Evolutionary conservation across 2,888 invertebrate species (phyloP).

Genomic region (Chrysolina americana): DNA sequence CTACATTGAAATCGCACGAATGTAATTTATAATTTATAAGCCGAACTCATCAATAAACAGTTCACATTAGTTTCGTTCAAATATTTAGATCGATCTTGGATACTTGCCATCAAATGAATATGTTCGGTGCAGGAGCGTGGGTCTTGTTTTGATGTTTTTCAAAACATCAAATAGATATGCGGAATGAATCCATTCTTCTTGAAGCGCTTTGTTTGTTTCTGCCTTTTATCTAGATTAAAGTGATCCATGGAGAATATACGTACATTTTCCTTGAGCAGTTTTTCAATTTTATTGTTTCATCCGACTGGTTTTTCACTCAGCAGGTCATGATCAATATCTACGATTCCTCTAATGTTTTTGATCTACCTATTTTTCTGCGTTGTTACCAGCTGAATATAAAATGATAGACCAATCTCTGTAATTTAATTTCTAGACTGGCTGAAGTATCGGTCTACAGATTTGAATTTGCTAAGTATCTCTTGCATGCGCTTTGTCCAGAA

Average conservation of each 20-base stretch:
- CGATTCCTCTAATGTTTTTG: too few relatives aligned
- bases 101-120: not conserved
- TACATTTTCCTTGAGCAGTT: not conserved
- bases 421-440: too few relatives aligned
- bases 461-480: too few relatives aligned
- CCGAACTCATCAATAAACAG: slow-evolving; percentile 18
- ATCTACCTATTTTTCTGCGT: too few relatives aligned
- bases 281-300: not conserved
- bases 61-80: slow-evolving; percentile 11
- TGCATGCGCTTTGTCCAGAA: too few relatives aligned
- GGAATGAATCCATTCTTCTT: slow-evolving; percentile 8
- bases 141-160: slow-evolving; percentile 15
- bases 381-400: too few relatives aligned
- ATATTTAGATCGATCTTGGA: slow-evolving; percentile 17
- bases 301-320: too few relatives aligned
- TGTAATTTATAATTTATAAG: not conserved
- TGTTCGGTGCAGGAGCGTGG: slow-evolving; percentile 16
- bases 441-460: too few relatives aligned
- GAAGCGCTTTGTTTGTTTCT: not conserved
- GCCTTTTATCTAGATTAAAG: not conserved
- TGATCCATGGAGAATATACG: not conserved
- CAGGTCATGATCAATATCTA: too few relatives aligned
- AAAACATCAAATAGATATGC: slow-evolving; percentile 2
- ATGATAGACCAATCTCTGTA: too few relatives aligned
- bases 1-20: not conserved